Evolutionary conservation across 2,888 invertebrate species (phyloP).

Genomic region (Euphydryas editha): DNA sequence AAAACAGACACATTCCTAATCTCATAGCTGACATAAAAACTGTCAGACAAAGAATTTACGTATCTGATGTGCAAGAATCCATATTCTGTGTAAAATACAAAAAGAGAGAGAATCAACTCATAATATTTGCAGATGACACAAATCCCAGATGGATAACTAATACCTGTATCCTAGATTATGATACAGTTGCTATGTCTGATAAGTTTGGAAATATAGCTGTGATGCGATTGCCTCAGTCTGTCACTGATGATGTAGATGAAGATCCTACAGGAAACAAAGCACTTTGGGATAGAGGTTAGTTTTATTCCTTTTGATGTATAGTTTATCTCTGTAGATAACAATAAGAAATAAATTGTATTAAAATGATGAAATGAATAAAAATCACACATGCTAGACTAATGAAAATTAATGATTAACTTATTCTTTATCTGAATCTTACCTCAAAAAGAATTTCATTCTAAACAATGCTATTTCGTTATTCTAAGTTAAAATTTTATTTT

Average conservation of each 20-base stretch:
- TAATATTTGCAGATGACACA: slow-evolving; percentile 99
- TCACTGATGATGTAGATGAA: slow-evolving; percentile 99
- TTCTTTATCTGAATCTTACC: slow-evolving; percentile 54
- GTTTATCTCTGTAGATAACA: too few relatives aligned
- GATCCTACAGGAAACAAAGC: slow-evolving; percentile 99
- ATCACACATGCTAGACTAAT: slow-evolving; percentile 84
- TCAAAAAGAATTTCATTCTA: neutral
- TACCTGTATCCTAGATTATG: slow-evolving; percentile 96
- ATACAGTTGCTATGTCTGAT: slow-evolving; percentile 97
- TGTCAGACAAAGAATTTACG: slow-evolving; percentile 96
- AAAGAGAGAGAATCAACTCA: slow-evolving; percentile 97
- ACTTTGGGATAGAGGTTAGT: slow-evolving; percentile 92
- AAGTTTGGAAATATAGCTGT: slow-evolving; percentile 99
- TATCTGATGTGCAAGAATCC: slow-evolving; percentile 98
- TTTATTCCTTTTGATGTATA: neutral
- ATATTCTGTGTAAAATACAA: slow-evolving; percentile 98
- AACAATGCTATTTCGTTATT: neutral
- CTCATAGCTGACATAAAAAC: slow-evolving; percentile 96
- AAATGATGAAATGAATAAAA: slow-evolving; percentile 48
- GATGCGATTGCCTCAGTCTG: slow-evolving; percentile 94
- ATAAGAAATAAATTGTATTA: neutral
- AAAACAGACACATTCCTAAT: slow-evolving; percentile 98
- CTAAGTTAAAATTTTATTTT: slow-evolving; percentile 43
- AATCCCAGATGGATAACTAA: slow-evolving; percentile 98
- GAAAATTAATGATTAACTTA: slow-evolving; percentile 72